Evolutionary conservation across 2,888 invertebrate genomes (phyloP).

Genomic region (Xestia c-nigrum): DNA sequence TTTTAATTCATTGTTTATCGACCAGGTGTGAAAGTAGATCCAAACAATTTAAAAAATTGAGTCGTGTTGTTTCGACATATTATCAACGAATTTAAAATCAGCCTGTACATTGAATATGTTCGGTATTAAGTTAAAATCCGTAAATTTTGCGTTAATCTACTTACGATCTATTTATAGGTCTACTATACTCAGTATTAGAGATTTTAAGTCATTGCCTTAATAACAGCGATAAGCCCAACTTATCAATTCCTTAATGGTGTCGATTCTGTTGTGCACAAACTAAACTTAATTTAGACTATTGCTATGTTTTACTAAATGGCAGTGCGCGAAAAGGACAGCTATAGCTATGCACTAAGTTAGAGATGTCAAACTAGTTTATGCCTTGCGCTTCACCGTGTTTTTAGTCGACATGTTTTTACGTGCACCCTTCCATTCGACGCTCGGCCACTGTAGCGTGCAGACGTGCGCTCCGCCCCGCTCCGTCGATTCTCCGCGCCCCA

Average conservation of each 20-base stretch:
- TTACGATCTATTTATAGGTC: background rate
- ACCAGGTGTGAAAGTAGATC: background rate
- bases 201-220: conserved; percentile 9
- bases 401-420: too few relatives aligned
- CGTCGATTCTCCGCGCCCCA: too few relatives aligned
- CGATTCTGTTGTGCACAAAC: too few relatives aligned
- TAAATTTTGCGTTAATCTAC: background rate
- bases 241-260: conserved; percentile 1
- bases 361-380: too few relatives aligned
- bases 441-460: too few relatives aligned
- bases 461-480: too few relatives aligned
- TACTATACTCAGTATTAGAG: background rate
- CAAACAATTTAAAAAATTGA: background rate
- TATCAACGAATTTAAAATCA: background rate
- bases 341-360: too few relatives aligned
- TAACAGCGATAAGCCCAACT: conserved; percentile 1
- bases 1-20: background rate
- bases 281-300: too few relatives aligned
- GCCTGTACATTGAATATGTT: background rate
- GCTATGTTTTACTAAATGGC: too few relatives aligned
- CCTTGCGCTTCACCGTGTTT: too few relatives aligned
- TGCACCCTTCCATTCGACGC: too few relatives aligned
- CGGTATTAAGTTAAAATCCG: background rate
- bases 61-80: background rate
- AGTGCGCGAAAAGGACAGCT: too few relatives aligned